phyloP scores from a whole-genome alignment of 2,888 invertebrate species.

The Cephus pulcher region DNA sequence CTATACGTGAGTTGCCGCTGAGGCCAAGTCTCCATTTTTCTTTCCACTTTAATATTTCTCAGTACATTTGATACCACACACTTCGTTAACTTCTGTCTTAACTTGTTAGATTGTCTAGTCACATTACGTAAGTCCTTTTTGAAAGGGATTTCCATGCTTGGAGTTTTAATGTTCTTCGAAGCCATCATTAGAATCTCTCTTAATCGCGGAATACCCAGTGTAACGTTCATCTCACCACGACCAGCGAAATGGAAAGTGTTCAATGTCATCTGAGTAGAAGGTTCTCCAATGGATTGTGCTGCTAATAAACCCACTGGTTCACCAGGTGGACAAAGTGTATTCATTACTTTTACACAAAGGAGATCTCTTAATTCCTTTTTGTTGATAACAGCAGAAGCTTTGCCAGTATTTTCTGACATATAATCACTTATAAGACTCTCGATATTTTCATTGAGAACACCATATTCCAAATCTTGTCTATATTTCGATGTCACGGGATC shows the following conservation, averaged over 20 bases:
- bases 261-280: conserved; percentile 99
- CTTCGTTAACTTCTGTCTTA: conserved; percentile 80
- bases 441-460: conserved; percentile 86
- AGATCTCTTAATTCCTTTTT: conserved; percentile 73
- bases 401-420: conserved; percentile 45
- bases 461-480: conserved; percentile 82
- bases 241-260: conserved; percentile 99
- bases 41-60: conserved; percentile 75
- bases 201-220: conserved; percentile 97
- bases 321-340: conserved; percentile 86
- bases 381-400: conserved; percentile 21
- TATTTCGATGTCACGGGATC: conserved; percentile 80
- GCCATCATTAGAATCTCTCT: conserved; percentile 98
- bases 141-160: conserved; percentile 95
- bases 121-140: conserved; percentile 68
- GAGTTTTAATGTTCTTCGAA: conserved; percentile 92
- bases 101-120: conserved; percentile 72
- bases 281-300: conserved; percentile 98
- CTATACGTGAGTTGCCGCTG: conserved; percentile 73
- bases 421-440: conserved; percentile 76
- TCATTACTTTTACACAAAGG: conserved; percentile 81
- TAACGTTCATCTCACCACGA: conserved; percentile 99
- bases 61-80: conserved; percentile 85
- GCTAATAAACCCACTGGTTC: conserved; percentile 97
- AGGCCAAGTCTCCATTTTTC: conserved; percentile 71